These are phyloP conservation scores for Pteronotus mesoamericanus DNA, from an alignment of 2,797 vertebrate species.

Conservation along the genomic window DNA sequence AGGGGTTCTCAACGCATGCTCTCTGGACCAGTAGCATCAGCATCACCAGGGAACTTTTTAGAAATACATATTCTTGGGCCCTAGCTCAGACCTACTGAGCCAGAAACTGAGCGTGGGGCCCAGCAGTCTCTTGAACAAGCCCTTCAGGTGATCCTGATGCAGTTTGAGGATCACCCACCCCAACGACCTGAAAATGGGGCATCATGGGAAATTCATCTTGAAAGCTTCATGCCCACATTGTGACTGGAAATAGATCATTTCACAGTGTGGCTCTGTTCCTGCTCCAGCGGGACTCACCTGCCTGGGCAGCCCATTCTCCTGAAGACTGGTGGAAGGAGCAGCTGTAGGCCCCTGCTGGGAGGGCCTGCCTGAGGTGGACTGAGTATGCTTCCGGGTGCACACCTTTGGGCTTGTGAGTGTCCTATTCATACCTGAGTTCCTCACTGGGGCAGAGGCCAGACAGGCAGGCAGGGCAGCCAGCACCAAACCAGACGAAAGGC, in stretches of 20 bases:
- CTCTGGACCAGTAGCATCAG: accelerated
- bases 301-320: accelerated
- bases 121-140: too few species aligned
- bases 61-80: background rate
- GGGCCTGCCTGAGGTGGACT: accelerated
- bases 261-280: accelerated
- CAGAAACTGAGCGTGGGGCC: accelerated
- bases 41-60: background rate
- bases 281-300: background rate
- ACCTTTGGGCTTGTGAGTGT: accelerated
- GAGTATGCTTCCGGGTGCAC: background rate
- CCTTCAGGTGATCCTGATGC: background rate
- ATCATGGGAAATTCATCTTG: accelerated
- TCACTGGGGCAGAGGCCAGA: background rate
- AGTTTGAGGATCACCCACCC: background rate
- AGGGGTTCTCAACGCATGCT: background rate
- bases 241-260: background rate
- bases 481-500: background rate
- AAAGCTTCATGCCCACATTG: accelerated
- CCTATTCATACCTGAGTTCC: background rate
- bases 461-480: background rate
- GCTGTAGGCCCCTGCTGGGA: accelerated
- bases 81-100: background rate
- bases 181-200: background rate
- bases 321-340: accelerated